Conservation (phyloP, 2,888 invertebrate genomes). For the Tachina grossa region DNA sequence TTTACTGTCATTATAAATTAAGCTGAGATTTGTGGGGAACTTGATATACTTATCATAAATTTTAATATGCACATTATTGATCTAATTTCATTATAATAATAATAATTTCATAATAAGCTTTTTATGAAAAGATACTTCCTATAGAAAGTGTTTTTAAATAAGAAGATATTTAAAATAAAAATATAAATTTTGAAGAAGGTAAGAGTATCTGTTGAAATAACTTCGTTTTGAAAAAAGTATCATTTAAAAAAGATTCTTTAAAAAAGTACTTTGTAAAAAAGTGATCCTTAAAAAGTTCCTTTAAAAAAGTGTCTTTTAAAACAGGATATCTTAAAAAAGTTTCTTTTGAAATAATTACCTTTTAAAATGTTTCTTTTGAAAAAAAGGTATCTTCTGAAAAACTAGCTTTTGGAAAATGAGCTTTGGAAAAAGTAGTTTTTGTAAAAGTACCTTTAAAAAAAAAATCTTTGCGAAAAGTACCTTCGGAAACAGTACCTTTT, state of each 20-base stretch:
- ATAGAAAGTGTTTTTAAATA: not conserved
- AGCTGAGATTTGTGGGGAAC: not conserved
- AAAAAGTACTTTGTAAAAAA: not conserved
- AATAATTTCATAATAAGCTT: not conserved
- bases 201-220: not conserved
- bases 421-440: not conserved
- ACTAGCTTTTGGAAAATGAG: not conserved
- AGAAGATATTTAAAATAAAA: not conserved
- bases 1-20: not conserved
- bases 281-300: not conserved
- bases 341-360: not conserved
- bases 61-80: too few relatives aligned
- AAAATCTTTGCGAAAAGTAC: not conserved
- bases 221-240: not conserved
- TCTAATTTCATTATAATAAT: not conserved
- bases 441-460: not conserved
- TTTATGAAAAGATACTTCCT: not conserved
- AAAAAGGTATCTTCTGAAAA: not conserved
- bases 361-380: not conserved
- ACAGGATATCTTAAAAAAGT: not conserved
- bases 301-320: not conserved
- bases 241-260: not conserved
- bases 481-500: not conserved
- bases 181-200: too few relatives aligned
- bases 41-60: not conserved